These are phyloP conservation scores for Lasioglossum morio DNA, from an alignment of 2,888 invertebrate species.

Conservation along the genomic window DNA sequence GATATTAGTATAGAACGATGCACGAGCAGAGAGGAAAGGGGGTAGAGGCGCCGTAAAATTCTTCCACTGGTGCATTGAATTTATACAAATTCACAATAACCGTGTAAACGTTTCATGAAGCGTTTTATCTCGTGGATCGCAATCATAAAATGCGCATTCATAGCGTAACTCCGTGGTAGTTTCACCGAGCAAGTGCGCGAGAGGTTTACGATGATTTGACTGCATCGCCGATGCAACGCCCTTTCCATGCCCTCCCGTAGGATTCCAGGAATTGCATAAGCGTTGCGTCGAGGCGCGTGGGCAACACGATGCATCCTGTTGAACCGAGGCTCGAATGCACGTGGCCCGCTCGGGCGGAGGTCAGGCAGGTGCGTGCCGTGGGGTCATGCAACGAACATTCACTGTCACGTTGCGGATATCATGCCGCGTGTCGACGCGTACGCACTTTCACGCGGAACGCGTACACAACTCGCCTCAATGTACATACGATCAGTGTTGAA, in stretches of 20 bases:
- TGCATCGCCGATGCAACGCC: slow-evolving; percentile 44
- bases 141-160: background rate
- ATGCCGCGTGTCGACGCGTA: slow-evolving; percentile 59
- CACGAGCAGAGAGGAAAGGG: background rate
- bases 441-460: slow-evolving; percentile 65
- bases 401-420: slow-evolving; percentile 72
- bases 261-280: slow-evolving; percentile 76
- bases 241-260: slow-evolving; percentile 54
- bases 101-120: background rate
- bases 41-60: background rate
- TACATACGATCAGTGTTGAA: slow-evolving; percentile 5
- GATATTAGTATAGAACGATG: background rate
- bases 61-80: background rate
- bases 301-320: slow-evolving; percentile 57
- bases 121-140: slow-evolving; percentile 4
- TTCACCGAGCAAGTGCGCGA: slow-evolving; percentile 26
- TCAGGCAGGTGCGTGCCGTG: slow-evolving; percentile 82
- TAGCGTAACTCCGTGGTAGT: background rate
- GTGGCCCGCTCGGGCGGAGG: slow-evolving; percentile 72
- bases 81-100: slow-evolving; percentile 2
- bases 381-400: slow-evolving; percentile 77
- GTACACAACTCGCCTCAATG: background rate
- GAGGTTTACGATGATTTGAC: slow-evolving; percentile 50
- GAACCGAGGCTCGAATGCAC: slow-evolving; percentile 63
- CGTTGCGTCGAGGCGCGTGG: slow-evolving; percentile 75